Percentiles rank a stretch among this genome's conserved stretches.
These are phyloP conservation scores for Scartelaos histophorus DNA, from an alignment of 2,113 vertebrate species.

Conservation along the genomic window DNA sequence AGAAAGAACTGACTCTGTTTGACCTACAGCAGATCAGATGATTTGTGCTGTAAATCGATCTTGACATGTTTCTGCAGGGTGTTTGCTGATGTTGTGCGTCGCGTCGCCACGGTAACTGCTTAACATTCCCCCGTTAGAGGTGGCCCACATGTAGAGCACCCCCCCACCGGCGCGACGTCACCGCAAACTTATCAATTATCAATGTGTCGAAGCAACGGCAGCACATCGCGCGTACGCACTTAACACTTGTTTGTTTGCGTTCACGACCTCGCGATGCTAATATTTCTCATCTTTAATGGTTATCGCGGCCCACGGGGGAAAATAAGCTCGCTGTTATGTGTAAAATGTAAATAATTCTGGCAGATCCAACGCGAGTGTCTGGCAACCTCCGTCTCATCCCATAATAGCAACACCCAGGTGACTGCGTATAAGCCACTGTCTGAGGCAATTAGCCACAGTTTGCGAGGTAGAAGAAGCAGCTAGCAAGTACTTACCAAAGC, in stretches of 20 bases:
- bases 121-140: too few relatives aligned
- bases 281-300: not conserved
- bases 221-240: not conserved
- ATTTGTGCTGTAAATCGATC: too few relatives aligned
- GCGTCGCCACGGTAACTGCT: too few relatives aligned
- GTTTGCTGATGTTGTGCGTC: too few relatives aligned
- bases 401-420: slow-evolving; percentile 78
- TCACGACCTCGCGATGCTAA: not conserved
- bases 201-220: not conserved
- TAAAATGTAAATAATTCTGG: not conserved
- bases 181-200: not conserved
- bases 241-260: not conserved
- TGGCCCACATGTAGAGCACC: too few relatives aligned
- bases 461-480: slow-evolving; percentile 66
- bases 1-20: too few relatives aligned
- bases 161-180: too few relatives aligned
- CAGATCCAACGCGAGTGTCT: not conserved
- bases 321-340: not conserved
- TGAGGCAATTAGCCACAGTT: slow-evolving; percentile 90
- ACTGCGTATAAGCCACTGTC: slow-evolving; percentile 80
- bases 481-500: slow-evolving; percentile 59
- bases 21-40: too few relatives aligned
- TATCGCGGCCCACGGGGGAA: not conserved
- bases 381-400: slow-evolving; percentile 29
- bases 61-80: too few relatives aligned